Evolutionary conservation across 2,113 vertebrate species (phyloP).

Genomic region (Nerophis lumbriciformis): DNA sequence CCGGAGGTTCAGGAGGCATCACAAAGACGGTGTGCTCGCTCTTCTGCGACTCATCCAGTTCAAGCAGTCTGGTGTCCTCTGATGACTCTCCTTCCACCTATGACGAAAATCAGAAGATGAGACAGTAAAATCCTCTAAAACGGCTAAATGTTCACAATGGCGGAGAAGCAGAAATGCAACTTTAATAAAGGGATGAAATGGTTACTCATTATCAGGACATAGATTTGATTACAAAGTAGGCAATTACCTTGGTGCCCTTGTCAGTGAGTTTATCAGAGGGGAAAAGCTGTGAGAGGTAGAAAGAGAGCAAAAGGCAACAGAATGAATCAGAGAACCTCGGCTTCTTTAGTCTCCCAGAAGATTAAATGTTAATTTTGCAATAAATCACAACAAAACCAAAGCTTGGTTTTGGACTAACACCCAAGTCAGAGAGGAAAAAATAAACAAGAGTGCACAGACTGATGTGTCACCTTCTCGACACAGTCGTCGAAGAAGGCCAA

Average conservation of each 20-base stretch:
- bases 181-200: background rate
- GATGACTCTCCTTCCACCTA: conserved; percentile 84
- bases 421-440: conserved; percentile 17
- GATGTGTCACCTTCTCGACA: conserved; percentile 87
- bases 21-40: conserved; percentile 96
- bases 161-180: conserved; percentile 28
- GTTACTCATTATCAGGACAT: conserved; percentile 6
- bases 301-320: conserved; percentile 51
- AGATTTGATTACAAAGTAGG: conserved; percentile 29
- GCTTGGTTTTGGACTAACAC: conserved; percentile 18
- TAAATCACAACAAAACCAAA: conserved; percentile 36
- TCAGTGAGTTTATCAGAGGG: conserved; percentile 89
- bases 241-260: conserved; percentile 89
- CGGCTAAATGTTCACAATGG: conserved; percentile 2
- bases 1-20: conserved; percentile 84
- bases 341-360: conserved; percentile 40
- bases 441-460: background rate
- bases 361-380: conserved; percentile 36
- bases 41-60: conserved; percentile 93
- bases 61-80: conserved; percentile 86
- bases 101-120: conserved; percentile 15
- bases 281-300: conserved; percentile 80
- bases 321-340: conserved; percentile 62
- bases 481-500: conserved; percentile 98
- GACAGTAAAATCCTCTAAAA: conserved; percentile 8